Evolutionary conservation across 2,888 invertebrate species (phyloP).

Genomic region (Cheilosia soror): DNA sequence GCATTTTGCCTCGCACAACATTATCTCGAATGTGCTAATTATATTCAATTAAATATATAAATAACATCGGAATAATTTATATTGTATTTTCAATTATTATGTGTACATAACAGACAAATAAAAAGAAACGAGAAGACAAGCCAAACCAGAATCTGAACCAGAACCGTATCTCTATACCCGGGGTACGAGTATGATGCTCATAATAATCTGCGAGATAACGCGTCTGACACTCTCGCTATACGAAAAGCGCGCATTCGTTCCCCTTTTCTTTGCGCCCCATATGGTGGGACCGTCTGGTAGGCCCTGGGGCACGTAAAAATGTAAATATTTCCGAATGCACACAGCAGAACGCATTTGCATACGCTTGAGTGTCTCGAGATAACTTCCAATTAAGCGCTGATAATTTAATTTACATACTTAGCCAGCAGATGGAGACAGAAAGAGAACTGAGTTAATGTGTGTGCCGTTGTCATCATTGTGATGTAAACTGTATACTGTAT

Average conservation of each 20-base stretch:
- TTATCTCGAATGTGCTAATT: constrained; percentile 69
- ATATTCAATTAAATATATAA: constrained; percentile 72
- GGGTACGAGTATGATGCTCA: background rate
- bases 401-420: constrained; percentile 74
- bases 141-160: background rate
- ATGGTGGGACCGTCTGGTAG: constrained; percentile 17
- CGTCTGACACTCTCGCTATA: constrained; percentile 30
- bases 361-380: constrained; percentile 71
- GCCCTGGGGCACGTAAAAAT: constrained; percentile 67
- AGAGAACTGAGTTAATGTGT: constrained; percentile 36
- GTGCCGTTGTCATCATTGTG: constrained; percentile 23
- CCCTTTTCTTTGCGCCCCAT: constrained; percentile 6
- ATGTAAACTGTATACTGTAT: no score
- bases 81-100: constrained; percentile 70
- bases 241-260: constrained; percentile 6
- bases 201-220: constrained; percentile 60
- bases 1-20: constrained; percentile 33
- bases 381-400: constrained; percentile 74
- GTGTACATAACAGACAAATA: constrained; percentile 58
- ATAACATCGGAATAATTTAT: constrained; percentile 70
- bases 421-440: constrained; percentile 9
- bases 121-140: constrained; percentile 15
- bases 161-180: background rate
- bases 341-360: constrained; percentile 70
- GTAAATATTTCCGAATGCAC: constrained; percentile 73